phyloP scores from a whole-genome alignment of 2,797 vertebrate species.

The Malurus splendens region DNA sequence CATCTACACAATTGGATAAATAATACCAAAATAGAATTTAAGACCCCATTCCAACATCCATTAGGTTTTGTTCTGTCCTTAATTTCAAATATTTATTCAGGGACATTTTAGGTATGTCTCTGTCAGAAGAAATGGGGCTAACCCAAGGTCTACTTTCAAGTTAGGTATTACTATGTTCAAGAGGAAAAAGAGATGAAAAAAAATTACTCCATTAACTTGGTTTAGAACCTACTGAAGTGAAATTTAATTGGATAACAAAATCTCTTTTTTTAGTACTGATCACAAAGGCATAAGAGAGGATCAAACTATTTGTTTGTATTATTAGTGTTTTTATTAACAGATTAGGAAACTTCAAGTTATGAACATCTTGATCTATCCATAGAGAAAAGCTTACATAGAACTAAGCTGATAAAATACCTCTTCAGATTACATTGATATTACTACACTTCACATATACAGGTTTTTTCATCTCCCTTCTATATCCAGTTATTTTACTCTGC shows the following conservation, averaged over 20 bases:
- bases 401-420: not conserved
- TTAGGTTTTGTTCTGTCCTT: not conserved
- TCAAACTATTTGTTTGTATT: not conserved
- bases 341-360: not conserved
- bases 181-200: not conserved
- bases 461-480: not conserved
- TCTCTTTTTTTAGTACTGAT: not conserved
- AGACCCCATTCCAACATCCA: not conserved
- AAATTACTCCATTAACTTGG: not conserved
- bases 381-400: not conserved
- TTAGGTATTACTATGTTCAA: not conserved
- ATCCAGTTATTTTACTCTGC: not conserved
- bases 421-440: not conserved
- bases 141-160: not conserved
- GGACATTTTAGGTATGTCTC: not conserved
- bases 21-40: not conserved
- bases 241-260: not conserved
- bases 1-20: not conserved
- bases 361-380: not conserved
- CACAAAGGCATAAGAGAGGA: not conserved
- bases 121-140: not conserved
- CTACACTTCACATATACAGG: accelerated
- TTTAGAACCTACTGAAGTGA: not conserved
- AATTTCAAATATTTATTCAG: not conserved
- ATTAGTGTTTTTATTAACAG: not conserved